A percentile compares a stretch with the other conserved stretches of the same genome.
Conservation (phyloP, 2,888 invertebrate species). For the Pelosia muscerda region DNA sequence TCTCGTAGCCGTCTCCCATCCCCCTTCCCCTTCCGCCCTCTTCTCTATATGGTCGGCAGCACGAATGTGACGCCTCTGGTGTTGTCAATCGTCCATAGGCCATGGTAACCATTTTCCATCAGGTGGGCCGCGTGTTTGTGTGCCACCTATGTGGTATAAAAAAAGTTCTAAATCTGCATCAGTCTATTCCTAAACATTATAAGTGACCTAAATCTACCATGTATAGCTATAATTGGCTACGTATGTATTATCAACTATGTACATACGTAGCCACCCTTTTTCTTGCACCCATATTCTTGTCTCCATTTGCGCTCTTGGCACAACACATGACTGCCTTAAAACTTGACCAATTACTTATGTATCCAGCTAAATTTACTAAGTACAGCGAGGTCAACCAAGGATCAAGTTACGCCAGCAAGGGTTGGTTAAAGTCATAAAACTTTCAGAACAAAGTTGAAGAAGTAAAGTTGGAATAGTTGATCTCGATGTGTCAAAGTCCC, state of each 20-base stretch:
- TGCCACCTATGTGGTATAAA: too few species aligned
- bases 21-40: too few species aligned
- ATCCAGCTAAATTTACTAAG: slow-evolving; percentile 22
- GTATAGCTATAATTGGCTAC: too few species aligned
- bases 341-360: slow-evolving; percentile 23
- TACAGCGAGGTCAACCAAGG: slow-evolving; percentile 36
- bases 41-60: too few species aligned
- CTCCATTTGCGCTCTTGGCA: neutral
- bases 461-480: slow-evolving; percentile 74
- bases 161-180: too few species aligned
- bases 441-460: slow-evolving; percentile 76
- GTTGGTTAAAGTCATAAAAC: slow-evolving; percentile 70
- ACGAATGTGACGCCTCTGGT: too few species aligned
- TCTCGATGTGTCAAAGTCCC: slow-evolving; percentile 73
- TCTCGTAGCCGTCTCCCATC: too few species aligned
- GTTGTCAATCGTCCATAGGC: too few species aligned
- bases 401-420: slow-evolving; percentile 56
- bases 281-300: neutral
- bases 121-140: too few species aligned
- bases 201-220: neutral
- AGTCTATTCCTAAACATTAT: neutral
- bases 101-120: too few species aligned
- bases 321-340: neutral
- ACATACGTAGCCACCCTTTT: neutral
- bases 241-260: neutral